Conservation (phyloP, 2,797 vertebrate genomes). For the Kryptolebias ocellatus region DNA sequence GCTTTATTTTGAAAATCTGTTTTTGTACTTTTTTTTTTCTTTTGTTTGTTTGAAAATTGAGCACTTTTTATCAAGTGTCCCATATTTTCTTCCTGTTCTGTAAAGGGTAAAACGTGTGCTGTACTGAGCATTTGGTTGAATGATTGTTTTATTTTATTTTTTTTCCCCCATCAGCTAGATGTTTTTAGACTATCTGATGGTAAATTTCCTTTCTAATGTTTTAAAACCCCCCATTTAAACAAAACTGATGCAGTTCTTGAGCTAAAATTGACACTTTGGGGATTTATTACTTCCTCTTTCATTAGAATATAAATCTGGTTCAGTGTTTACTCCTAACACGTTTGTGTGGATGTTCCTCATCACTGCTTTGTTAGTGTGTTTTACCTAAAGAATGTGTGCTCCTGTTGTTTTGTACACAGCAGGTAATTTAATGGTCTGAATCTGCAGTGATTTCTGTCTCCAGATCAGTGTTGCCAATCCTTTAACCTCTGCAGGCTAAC, state of each 20-base stretch:
- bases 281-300: not conserved
- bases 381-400: conserved; percentile 12
- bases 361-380: conserved; percentile 17
- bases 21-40: conserved; percentile 6
- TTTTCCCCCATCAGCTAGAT: not conserved
- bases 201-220: conserved; percentile 29
- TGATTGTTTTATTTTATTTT: not conserved
- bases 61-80: conserved; percentile 37
- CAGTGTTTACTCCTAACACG: not conserved
- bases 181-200: conserved; percentile 10
- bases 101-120: conserved; percentile 14
- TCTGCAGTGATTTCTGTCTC: conserved; percentile 7
- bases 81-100: conserved; percentile 15
- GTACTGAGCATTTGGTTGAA: conserved; percentile 18
- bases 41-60: conserved; percentile 39
- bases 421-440: conserved; percentile 4
- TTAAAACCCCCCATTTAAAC: conserved; percentile 5
- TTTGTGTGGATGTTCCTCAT: conserved; percentile 5
- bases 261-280: conserved; percentile 9
- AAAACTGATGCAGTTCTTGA: conserved; percentile 14
- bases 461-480: conserved; percentile 8
- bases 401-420: conserved; percentile 22
- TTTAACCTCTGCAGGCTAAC: conserved; percentile 29
- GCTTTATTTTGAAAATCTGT: conserved; percentile 5
- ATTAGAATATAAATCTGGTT: not conserved